phyloP scores from a whole-genome alignment of 2,797 vertebrate genomes.

The Huso huso region DNA sequence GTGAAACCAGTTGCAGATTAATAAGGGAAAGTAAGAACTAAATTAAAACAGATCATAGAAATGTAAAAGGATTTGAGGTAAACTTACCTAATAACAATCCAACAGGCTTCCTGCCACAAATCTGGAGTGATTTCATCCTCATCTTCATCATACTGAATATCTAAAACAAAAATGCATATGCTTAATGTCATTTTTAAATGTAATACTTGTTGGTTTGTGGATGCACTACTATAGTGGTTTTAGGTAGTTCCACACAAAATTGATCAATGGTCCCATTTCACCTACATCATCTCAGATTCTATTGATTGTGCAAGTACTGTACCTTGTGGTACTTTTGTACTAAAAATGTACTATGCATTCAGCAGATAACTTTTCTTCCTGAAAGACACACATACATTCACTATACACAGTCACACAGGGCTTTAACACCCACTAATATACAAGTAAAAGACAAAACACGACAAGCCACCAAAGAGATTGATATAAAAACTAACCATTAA shows the following conservation, averaged over 20 bases:
- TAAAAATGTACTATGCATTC: too few relatives aligned
- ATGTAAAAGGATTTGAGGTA: background rate
- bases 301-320: too few relatives aligned
- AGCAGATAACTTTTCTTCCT: too few relatives aligned
- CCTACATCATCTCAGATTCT: too few relatives aligned
- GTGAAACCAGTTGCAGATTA: background rate
- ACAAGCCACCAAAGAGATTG: too few relatives aligned
- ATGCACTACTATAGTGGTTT: background rate
- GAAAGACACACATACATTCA: too few relatives aligned
- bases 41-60: background rate
- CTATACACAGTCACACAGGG: too few relatives aligned
- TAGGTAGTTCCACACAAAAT: background rate
- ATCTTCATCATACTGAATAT: slow-evolving; percentile 94
- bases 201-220: background rate
- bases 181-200: background rate
- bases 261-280: background rate
- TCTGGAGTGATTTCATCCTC: slow-evolving; percentile 97
- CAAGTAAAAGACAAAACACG: too few relatives aligned
- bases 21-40: background rate
- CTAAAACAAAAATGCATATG: slow-evolving; percentile 40
- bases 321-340: too few relatives aligned
- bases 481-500: too few relatives aligned
- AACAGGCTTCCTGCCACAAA: slow-evolving; percentile 96
- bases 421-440: too few relatives aligned
- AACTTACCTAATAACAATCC: slow-evolving; percentile 95